Base-by-base conservation (phyloP, 2,888 invertebrate species). In the Diachrysia chrysitis region DNA sequence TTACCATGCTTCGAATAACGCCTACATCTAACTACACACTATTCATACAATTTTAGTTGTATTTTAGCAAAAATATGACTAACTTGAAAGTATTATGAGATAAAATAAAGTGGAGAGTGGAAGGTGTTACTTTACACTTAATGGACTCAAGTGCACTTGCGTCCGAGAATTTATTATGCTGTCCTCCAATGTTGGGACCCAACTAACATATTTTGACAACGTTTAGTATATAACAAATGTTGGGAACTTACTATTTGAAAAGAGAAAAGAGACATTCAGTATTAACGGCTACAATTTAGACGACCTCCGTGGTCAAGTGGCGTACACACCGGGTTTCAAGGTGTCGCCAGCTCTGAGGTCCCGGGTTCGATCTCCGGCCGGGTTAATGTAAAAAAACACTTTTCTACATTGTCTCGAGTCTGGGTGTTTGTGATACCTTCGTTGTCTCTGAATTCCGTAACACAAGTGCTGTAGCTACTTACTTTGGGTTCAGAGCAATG, bases 1-100 rank as follows among this genome's bases (percentile, higher is more conserved):
- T 87, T 86, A 86, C 89, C 83, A 86, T 82, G 78, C 83, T 82
- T 76, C 81, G 80, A 80, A 84, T 84, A 83, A 83, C 79, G 82
- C 83, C 83, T 88, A 84, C 74, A 80, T 80, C 73, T 61, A 79
- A 75, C 74, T 69, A 70, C 57, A 54, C 69, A 66, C 73, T 78
- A 66, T 73, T 66, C 71, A 63, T 42, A 57, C 64, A 69, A 64
- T 46, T 60, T 67, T 29, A 46, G 60, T 65, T 75, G 62, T 19
- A 51, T 51, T 51, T 21, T 17, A 51, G 48, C 48, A 21, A 67
- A 76, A 65, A 74, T 66, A 70, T 75, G 82, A 80, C 73, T 79
- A 79, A 75, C 70, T 75, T 76, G 63, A 63, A 76, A 82, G 83
- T 83, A 80, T 83, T 75, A 78, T 73, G 68, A 71, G 65, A 76